phyloP scores from a whole-genome alignment of 2,888 invertebrate species.

The Eulithis testata region DNA sequence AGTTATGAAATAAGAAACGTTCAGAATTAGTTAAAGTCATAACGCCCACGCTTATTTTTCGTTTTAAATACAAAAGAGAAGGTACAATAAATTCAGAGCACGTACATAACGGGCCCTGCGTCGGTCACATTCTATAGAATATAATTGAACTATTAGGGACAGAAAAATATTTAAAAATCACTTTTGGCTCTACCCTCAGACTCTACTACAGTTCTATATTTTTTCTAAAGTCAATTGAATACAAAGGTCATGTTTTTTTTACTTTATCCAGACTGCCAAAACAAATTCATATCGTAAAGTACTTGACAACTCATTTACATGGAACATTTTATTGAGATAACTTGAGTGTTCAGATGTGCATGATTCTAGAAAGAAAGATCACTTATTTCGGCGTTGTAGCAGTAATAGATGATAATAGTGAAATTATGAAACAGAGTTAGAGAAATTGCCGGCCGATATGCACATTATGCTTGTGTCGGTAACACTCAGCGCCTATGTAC shows the following conservation, averaged over 20 bases:
- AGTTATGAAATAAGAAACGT: constrained; percentile 28
- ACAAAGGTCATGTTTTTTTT: too few species aligned
- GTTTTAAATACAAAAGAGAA: constrained; percentile 13
- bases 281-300: too few species aligned
- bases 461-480: constrained; percentile 15
- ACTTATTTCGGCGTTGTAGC: not conserved
- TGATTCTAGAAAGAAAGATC: too few species aligned
- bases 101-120: constrained; percentile 19
- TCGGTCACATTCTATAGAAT: constrained; percentile 13
- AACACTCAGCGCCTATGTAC: constrained; percentile 3
- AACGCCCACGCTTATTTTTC: constrained; percentile 17
- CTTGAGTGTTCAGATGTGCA: too few species aligned
- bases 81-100: constrained; percentile 17
- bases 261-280: too few species aligned
- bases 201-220: too few species aligned
- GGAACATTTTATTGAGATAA: too few species aligned
- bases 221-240: too few species aligned
- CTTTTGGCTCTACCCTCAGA: too few species aligned
- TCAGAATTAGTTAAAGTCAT: constrained; percentile 14
- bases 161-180: not conserved
- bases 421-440: constrained; percentile 15
- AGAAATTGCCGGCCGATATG: constrained; percentile 15
- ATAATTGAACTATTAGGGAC: constrained; percentile 11
- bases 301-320: too few species aligned
- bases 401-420: not conserved